Evolutionary conservation across 2,888 invertebrate species (phyloP).

Genomic region (Hypomecis atomaria): DNA sequence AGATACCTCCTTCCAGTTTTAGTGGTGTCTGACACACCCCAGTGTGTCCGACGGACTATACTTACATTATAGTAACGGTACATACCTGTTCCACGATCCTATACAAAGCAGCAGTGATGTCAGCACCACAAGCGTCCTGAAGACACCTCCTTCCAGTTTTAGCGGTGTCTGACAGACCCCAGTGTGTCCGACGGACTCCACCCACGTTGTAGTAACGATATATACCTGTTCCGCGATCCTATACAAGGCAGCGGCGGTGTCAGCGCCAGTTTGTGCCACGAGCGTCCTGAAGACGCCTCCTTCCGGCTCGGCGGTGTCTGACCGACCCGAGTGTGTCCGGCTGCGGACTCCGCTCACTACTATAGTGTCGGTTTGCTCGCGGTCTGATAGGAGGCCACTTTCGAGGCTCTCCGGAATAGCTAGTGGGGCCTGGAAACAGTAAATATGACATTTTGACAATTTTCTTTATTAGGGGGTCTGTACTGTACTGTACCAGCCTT

Average conservation of each 20-base stretch:
- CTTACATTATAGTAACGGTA: not conserved
- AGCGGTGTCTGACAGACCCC: not conserved
- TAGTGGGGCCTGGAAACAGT: conserved; percentile 63
- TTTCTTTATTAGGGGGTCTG: too few species aligned
- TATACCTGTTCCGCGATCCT: conserved; percentile 84
- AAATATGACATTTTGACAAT: not conserved
- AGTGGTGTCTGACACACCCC: not conserved
- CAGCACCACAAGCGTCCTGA: too few species aligned
- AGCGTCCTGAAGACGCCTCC: conserved; percentile 88
- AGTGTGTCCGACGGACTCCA: not conserved
- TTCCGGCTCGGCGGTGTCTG: conserved; percentile 65
- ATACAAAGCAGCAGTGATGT: conserved; percentile 46
- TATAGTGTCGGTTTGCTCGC: conserved; percentile 54
- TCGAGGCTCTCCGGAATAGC: conserved; percentile 74
- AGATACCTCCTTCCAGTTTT: too few species aligned
- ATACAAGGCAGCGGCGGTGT: conserved; percentile 83
- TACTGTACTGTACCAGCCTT: too few species aligned
- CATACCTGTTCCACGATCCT: conserved; percentile 37
- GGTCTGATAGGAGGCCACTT: conserved; percentile 52
- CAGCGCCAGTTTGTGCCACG: conserved; percentile 88
- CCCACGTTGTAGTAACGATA: not conserved
- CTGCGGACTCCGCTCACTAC: conserved; percentile 55
- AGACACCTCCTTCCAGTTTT: too few species aligned
- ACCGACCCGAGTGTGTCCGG: conserved; percentile 67
- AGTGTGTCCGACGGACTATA: not conserved